A percentile compares a stretch with the other conserved stretches of the same genome.
Conservation (phyloP, 2,888 invertebrate species). For the Acanthopleura granulata region DNA sequence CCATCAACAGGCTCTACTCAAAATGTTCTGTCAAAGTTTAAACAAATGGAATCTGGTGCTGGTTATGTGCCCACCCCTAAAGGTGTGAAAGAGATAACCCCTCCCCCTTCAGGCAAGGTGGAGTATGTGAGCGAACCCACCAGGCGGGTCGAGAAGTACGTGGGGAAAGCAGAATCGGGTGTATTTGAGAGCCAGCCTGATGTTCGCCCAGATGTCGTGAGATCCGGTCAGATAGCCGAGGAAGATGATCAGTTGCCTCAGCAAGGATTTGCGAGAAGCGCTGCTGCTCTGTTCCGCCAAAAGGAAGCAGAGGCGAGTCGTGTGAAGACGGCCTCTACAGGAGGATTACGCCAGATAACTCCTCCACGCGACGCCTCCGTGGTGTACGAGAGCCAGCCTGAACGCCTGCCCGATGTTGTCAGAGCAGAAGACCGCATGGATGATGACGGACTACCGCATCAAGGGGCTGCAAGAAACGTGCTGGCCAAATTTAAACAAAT, state of each 20-base stretch:
- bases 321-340: not conserved
- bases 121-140: conserved; percentile 61
- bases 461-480: conserved; percentile 43
- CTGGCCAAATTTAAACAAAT: conserved; percentile 42
- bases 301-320: conserved; percentile 79
- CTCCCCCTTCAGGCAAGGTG: conserved; percentile 49
- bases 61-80: conserved; percentile 46
- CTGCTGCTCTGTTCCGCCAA: conserved; percentile 82
- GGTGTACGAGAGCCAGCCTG: conserved; percentile 52
- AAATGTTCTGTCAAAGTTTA: conserved; percentile 55
- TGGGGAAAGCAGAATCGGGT: conserved; percentile 50
- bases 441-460: conserved; percentile 43
- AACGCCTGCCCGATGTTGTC: conserved; percentile 36
- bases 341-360: not conserved
- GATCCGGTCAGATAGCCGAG: conserved; percentile 42
- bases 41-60: conserved; percentile 45
- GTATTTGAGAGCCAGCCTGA: conserved; percentile 50
- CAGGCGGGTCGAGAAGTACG: conserved; percentile 43
- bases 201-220: conserved; percentile 41
- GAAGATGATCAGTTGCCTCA: conserved; percentile 60
- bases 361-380: conserved; percentile 15
- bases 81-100: conserved; percentile 50
- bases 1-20: conserved; percentile 53
- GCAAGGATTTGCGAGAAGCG: conserved; percentile 82
- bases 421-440: conserved; percentile 35